Base-by-base conservation (phyloP, 2,888 invertebrate genomes). In the Oscheius sp. region DNA sequence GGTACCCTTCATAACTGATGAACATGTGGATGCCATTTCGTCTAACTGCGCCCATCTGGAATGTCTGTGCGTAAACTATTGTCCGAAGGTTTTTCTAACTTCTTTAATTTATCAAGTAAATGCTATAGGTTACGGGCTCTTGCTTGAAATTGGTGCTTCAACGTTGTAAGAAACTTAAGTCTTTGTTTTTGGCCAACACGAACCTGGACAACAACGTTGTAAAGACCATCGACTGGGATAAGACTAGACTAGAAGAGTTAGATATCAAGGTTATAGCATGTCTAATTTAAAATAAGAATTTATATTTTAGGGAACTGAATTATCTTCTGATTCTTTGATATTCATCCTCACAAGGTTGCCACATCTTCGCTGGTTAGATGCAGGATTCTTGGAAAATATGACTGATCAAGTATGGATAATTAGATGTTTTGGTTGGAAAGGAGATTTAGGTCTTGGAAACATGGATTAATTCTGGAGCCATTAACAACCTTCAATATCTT, bases 221-320 rank as follows among this genome's bases (percentile, higher is more conserved):
- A 71, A 93, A 93, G 92, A 92, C 92, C 86, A 96, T 96, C 8
- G 96, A 97, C 85, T 99, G 98, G 98, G 96, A 98, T 88, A 95
- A 96, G 88, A 93, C 94, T 1, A 80, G 84, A 15, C 88, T 99
- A 67, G 93, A 93, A 87, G 98, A 99, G 88, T 87, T 99, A 79
- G 98, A 99, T 86, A 92, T 99, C 52, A 81, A 79, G 29, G 65
- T n/a, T n/a, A n/a, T 55, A 61, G 29, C 25, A 17, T 8, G 34
- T 23, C 15, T n/a, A 55, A 23, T 25, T n/a, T n/a, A 20, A 10
- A 8, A 15, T 3, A 10, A 12, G 2, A 23, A 25, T 20, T 6
- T 42, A n/a, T 5, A 10, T 55, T 66, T 53, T 27, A 61, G 58
- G 98, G 95, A 1, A 98, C 97, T 0, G 97, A 99, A 88, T 88